A percentile compares a stretch with the other conserved stretches of the same genome.
Conservation (phyloP, 2,797 vertebrate genomes). For the Champsocephalus gunnari region DNA sequence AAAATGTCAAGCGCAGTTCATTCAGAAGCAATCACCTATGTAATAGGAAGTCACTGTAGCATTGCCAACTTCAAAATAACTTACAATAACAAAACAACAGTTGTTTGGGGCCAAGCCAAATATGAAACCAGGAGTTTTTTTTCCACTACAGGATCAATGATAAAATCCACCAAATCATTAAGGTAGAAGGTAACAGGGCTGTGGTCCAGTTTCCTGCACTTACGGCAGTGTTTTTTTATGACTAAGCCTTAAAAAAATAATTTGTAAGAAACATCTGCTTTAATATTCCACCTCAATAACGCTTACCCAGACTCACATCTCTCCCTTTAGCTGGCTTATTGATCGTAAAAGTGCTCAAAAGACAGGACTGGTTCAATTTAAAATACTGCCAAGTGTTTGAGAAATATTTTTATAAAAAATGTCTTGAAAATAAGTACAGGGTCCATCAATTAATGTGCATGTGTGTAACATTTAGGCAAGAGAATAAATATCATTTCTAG, state of each 20-base stretch:
- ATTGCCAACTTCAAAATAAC: background rate
- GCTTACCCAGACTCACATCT: background rate
- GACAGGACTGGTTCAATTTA: conserved; percentile 17
- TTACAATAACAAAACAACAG: background rate
- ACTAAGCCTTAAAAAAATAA: background rate
- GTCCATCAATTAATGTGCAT: conserved; percentile 7
- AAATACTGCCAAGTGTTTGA: conserved; percentile 21
- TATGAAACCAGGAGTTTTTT: background rate
- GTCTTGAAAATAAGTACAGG: background rate
- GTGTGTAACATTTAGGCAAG: background rate
- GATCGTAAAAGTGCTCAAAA: conserved; percentile 18
- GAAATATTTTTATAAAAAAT: conserved; percentile 31
- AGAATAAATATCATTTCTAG: background rate
- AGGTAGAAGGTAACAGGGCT: too few relatives aligned
- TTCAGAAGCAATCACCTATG: background rate
- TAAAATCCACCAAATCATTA: too few relatives aligned
- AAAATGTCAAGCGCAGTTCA: background rate
- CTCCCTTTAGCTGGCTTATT: conserved; percentile 3
- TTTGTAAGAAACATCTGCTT: background rate
- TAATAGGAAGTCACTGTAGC: background rate
- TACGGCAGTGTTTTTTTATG: too few relatives aligned
- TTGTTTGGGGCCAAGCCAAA: background rate
- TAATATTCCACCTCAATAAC: background rate
- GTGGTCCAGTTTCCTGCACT: too few relatives aligned
- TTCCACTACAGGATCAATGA: too few relatives aligned